phyloP scores from a whole-genome alignment of 2,797 vertebrate genomes.

The Limosa lapponica region DNA sequence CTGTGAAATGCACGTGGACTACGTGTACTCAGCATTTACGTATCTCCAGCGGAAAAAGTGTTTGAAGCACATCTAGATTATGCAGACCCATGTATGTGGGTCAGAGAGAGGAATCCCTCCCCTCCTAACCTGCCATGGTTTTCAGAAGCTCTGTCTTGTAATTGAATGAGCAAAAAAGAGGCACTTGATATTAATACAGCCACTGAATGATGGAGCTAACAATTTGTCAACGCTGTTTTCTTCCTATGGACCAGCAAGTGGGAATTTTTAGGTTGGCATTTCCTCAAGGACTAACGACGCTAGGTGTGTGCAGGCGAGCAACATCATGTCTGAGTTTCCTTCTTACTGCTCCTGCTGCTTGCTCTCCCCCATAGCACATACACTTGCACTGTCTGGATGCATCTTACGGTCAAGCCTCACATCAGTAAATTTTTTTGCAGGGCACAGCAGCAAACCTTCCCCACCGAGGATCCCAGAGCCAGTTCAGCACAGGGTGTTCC shows the following conservation, averaged over 20 bases:
- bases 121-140: not conserved
- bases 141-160: not conserved
- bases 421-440: no score
- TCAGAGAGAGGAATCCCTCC: not conserved
- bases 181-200: not conserved
- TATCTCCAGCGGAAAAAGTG: not conserved
- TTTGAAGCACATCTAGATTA: not conserved
- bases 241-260: not conserved
- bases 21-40: accelerated
- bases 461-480: not conserved
- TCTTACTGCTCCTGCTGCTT: not conserved
- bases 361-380: accelerated
- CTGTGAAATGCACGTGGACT: accelerated
- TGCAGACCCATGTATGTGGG: not conserved
- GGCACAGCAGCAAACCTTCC: no score
- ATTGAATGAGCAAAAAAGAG: not conserved
- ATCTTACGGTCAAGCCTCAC: accelerated
- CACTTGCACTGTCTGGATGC: no score
- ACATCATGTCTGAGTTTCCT: accelerated
- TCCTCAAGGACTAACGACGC: not conserved
- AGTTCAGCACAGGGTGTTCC: not conserved
- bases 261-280: not conserved
- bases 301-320: accelerated
- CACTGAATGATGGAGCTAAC: not conserved
- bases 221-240: no score